Percentiles rank a stretch among this genome's conserved stretches.
These are phyloP conservation scores for Eupithecia pulchellata DNA, from an alignment of 2,888 invertebrate genomes.

Conservation along the genomic window DNA sequence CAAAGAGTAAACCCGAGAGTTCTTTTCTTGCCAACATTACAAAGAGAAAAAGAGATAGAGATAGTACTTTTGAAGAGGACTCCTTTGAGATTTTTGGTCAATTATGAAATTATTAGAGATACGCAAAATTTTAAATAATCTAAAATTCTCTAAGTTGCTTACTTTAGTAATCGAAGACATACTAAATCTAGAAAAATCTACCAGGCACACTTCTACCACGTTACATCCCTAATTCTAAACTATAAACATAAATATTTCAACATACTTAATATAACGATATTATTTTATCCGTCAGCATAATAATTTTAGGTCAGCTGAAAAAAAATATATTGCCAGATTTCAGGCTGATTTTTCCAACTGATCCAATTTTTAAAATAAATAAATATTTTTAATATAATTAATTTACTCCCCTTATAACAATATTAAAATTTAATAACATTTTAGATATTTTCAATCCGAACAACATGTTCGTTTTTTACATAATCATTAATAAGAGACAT, in stretches of 20 bases:
- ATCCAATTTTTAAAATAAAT: too few species aligned
- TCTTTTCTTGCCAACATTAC: neutral
- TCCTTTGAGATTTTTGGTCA: neutral
- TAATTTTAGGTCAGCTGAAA: too few species aligned
- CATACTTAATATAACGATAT: neutral
- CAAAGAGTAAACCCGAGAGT: neutral
- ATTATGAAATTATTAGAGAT: neutral
- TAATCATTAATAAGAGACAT: too few species aligned
- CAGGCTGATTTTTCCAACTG: too few species aligned
- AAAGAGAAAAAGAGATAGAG: neutral
- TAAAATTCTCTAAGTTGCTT: neutral
- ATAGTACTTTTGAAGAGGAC: neutral
- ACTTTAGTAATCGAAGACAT: neutral
- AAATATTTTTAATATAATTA: too few species aligned
- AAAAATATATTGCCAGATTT: too few species aligned
- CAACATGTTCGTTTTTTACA: too few species aligned
- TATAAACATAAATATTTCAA: neutral
- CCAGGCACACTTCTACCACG: constrained; percentile 77
- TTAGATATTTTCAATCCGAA: neutral
- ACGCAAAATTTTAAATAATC: neutral
- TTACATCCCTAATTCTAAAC: constrained; percentile 60
- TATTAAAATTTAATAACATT: neutral
- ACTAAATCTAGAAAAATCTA: constrained; percentile 39
- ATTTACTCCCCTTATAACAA: too few species aligned
- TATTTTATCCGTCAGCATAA: too few species aligned